A percentile compares a stretch with the other conserved stretches of the same genome.
phyloP scores from a whole-genome alignment of 1,140 invertebrate species.

The Belonocnema kinseyi region DNA sequence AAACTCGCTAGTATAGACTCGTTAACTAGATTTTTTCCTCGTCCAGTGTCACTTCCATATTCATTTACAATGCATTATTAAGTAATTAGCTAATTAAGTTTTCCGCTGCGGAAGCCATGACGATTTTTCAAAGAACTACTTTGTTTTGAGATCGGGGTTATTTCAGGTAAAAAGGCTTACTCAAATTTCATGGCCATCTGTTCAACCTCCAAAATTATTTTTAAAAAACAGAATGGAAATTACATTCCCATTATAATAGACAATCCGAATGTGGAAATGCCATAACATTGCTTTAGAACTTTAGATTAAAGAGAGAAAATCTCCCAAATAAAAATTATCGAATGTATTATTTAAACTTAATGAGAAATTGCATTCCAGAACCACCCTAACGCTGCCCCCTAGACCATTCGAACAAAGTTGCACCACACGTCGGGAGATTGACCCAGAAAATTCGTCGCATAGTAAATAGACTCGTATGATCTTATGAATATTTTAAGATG shows the following conservation, averaged over 20 bases:
- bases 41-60: not conserved
- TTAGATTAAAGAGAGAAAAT: not conserved
- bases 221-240: not conserved
- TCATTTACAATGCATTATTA: conserved; percentile 7
- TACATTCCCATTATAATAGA: not conserved
- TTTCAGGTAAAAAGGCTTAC: not conserved
- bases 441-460: conserved; percentile 12
- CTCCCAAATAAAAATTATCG: not conserved
- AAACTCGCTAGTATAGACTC: not conserved
- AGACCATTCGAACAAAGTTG: not conserved
- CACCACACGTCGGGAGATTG: not conserved
- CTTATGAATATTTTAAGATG: not conserved
- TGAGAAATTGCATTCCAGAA: conserved; percentile 7
- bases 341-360: conserved; percentile 18
- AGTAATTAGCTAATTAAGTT: not conserved
- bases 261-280: not conserved
- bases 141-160: not conserved
- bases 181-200: too few relatives aligned
- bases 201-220: too few relatives aligned
- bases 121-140: not conserved
- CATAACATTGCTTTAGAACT: not conserved
- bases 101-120: not conserved
- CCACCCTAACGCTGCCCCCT: conserved; percentile 7
- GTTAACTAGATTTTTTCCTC: conserved; percentile 5
- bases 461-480: not conserved